Evolutionary conservation across 2,888 invertebrate species (phyloP).

Genomic region (Erebia aethiops): DNA sequence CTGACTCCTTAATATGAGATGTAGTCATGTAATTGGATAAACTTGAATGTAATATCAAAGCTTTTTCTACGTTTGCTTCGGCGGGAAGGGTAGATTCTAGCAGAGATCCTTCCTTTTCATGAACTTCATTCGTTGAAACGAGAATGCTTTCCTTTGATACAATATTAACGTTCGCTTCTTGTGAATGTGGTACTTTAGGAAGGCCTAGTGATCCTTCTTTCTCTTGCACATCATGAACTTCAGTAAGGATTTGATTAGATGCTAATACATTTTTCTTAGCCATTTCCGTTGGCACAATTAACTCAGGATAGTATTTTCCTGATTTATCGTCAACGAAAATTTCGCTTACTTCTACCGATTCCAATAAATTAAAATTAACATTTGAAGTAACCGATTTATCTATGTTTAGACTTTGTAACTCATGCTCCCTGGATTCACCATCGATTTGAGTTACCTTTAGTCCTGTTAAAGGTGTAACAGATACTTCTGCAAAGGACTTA

Average conservation of each 20-base stretch:
- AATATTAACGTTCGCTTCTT: conserved; percentile 84
- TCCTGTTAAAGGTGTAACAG: conserved; percentile 84
- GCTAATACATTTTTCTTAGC: conserved; percentile 86
- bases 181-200: conserved; percentile 82
- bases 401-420: conserved; percentile 70
- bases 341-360: conserved; percentile 86
- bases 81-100: conserved; percentile 57
- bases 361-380: conserved; percentile 84
- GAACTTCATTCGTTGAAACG: conserved; percentile 78
- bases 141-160: conserved; percentile 84
- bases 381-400: conserved; percentile 82
- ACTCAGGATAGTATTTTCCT: conserved; percentile 90
- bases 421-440: conserved; percentile 84
- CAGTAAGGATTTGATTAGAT: conserved; percentile 85
- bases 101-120: conserved; percentile 86
- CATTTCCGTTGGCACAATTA: conserved; percentile 90
- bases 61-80: conserved; percentile 59
- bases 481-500: conserved; percentile 80
- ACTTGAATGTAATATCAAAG: conserved; percentile 72
- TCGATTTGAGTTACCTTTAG: conserved; percentile 86
- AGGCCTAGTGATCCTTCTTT: conserved; percentile 85
- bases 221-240: conserved; percentile 86
- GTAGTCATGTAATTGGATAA: conserved; percentile 85
- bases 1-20: conserved; percentile 85
- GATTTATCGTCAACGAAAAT: conserved; percentile 87